Evolutionary conservation across 2,113 vertebrate species (phyloP), one percentile per base, ranked within the genome.

Genomic region (Cynopterus brachyotis): DNA sequence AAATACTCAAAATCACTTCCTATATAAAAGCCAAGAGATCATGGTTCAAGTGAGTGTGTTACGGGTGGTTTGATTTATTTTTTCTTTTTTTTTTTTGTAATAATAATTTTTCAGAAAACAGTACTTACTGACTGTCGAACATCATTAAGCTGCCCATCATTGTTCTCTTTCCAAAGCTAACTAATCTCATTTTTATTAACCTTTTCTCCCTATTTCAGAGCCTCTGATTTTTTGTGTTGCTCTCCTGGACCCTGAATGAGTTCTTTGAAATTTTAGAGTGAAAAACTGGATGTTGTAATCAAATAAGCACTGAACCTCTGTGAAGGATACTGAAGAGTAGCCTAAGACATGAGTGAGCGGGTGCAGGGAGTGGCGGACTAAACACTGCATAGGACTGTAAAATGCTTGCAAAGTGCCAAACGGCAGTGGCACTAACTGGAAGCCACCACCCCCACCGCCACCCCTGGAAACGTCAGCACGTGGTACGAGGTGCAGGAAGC

Each of bases 181-280:
- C 72, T 87, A 64, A 85, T 90, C 42, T 92, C 79, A 67, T 50
- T 92, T 89, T 89, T 69, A 76, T 92, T 64, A 90, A 60, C 35
- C 24, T 91, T 88, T 89, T 79, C 45, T 84, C 64, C 62, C 9
- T 79, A 55, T 84, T 81, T 91, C 70, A 78, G 40, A 95, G 60
- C 1, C 66, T 70, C 37, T 57, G 1, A 50, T 78, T 85, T 73
- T 75, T 80, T 86, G 16, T 87, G n/a, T 55, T 95, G 37, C 30
- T 96, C 70, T 94, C 42, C 67, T 80, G 9, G 79, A 69, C 17
- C 2, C 45, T 55, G 64, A n/a, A 19, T 55, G 47, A 30, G 12
- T 89, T 95, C 50, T 96, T 85, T 95, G 80, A 57, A 86, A 55
- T 75, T 91, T 69, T 66, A 59, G 20, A 94, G 30, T 94, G 12